phyloP scores from a whole-genome alignment of 2,113 vertebrate genomes.

The Cynocephalus volans region DNA sequence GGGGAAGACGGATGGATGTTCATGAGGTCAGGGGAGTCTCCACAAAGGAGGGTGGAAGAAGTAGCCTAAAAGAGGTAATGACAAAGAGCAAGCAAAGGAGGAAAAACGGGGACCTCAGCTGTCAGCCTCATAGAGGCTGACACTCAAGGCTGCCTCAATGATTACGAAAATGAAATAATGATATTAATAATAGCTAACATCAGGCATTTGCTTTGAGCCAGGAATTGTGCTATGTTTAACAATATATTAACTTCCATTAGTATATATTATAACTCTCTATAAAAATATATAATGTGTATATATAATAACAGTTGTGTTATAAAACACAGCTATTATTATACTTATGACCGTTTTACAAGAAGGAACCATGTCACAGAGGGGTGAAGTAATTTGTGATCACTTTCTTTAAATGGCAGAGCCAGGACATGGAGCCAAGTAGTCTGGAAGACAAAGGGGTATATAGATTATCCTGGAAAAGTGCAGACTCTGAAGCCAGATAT shows the following conservation, averaged over 20 bases:
- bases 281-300: no score
- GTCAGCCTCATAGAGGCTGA: background rate
- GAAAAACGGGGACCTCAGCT: background rate
- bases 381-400: background rate
- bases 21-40: background rate
- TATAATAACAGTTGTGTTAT: background rate
- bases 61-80: background rate
- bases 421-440: background rate
- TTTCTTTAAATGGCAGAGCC: background rate
- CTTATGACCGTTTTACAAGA: background rate
- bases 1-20: background rate
- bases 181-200: background rate
- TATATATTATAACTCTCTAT: background rate
- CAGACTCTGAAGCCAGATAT: background rate
- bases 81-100: background rate
- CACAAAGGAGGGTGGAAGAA: background rate
- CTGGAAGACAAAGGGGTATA: background rate
- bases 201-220: background rate
- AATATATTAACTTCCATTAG: background rate
- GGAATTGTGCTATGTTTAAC: background rate
- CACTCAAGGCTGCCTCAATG: background rate
- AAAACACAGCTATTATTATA: background rate
- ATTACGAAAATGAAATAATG: background rate
- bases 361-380: background rate
- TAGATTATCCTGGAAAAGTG: background rate